Base-by-base conservation (phyloP, 2,888 invertebrate genomes). In the Ochropleura leucogaster region DNA sequence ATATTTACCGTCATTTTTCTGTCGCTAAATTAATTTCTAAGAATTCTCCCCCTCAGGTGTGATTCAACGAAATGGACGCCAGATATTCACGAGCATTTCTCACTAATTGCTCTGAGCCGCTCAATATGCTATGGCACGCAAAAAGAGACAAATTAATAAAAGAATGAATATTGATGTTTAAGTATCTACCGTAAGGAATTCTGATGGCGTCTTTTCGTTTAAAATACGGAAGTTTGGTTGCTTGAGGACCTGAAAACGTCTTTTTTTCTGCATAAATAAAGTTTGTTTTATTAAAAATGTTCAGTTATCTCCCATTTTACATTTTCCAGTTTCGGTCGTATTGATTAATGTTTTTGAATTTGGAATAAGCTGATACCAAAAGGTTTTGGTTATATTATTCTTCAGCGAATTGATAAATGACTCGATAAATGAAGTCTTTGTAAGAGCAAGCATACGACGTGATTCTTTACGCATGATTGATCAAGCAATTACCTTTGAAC, bases 51-150 rank as follows among this genome's bases (percentile, higher is more conserved):
- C 82, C 78, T 80, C 83, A 77, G 82, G 81, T 85, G 80, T 85
- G 87, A 89, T 85, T 86, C 87, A 88, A 86, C 85, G 83, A 93
- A 94, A 94, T 93, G 94, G 90, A 90, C 87, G 92, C 67, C 84
- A 89, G 92, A 92, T 94, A 94, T 94, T 93, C 92, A 87, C 88
- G 86, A 89, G 90, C 93, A 93, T 94, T 94, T 91, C 92, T 89
- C 92, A 89, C 93, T 94, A 94, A 95, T 95, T 94, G 94, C 92
- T 93, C 86, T 75, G 85, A 87, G 87, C 88, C 90, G 89, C 88
- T 94, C 93, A 92, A 91, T 94, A 95, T 95, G 94, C 94, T 85
- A 86, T 84, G 93, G 92, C 94, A 94, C 94, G 94, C 89, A 89
- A 91, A 93, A 92, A 90, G 88, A 91, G 92, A 92, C 91, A 92